Evolutionary conservation across 1,140 invertebrate species (phyloP).

Genomic region (Idris sp.): DNA sequence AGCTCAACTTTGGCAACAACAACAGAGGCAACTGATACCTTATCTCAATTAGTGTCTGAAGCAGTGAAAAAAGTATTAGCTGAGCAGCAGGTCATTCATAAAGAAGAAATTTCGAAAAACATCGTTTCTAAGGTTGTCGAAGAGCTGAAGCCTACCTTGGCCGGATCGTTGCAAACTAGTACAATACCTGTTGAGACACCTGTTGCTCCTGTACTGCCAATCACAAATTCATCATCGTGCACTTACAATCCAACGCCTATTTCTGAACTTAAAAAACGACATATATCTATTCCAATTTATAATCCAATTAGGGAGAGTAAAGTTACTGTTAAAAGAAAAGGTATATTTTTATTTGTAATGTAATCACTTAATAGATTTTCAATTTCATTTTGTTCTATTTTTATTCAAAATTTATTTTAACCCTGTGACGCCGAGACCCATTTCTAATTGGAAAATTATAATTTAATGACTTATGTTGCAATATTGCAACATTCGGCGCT

Average conservation of each 20-base stretch:
- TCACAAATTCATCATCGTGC: conserved; percentile 49
- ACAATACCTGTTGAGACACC: conserved; percentile 60
- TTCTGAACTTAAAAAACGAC: conserved; percentile 79
- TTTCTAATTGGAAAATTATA: no score
- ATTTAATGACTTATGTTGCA: no score
- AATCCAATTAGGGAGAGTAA: conserved; percentile 73
- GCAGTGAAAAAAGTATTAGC: conserved; percentile 78
- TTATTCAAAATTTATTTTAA: no score
- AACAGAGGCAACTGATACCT: conserved; percentile 44
- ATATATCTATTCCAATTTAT: conserved; percentile 76
- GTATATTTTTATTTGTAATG: no score
- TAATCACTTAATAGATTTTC: background rate
- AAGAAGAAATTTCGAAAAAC: conserved; percentile 72
- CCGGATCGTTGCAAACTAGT: conserved; percentile 49
- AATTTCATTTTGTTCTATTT: conserved; percentile 2
- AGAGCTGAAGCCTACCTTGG: conserved; percentile 72
- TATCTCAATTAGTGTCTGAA: conserved; percentile 77
- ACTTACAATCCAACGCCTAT: conserved; percentile 83
- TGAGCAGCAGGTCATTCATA: conserved; percentile 70
- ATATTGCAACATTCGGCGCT: no score
- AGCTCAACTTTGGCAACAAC: conserved; percentile 1
- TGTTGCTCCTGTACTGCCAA: conserved; percentile 29
- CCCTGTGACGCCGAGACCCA: no score
- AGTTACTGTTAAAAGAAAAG: conserved; percentile 74
- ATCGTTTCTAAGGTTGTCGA: conserved; percentile 76